These are phyloP conservation scores for Glaucomys volans DNA, from an alignment of 2,113 vertebrate species.

Conservation along the genomic window DNA sequence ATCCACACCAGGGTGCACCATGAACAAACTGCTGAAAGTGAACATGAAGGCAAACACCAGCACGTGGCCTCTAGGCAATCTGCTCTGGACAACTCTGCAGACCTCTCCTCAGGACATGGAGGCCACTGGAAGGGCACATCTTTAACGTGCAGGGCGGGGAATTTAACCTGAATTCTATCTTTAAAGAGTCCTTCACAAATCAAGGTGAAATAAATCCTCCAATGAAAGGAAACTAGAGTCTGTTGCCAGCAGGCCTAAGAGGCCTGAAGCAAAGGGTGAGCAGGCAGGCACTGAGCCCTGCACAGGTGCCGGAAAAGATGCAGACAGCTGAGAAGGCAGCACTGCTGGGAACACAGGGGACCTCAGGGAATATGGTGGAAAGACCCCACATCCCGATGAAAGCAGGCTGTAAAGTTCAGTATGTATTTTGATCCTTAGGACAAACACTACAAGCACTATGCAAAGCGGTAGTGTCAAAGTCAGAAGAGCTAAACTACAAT, in stretches of 20 bases:
- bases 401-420: neutral
- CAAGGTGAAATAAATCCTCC: neutral
- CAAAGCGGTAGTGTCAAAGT: neutral
- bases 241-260: neutral
- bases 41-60: neutral
- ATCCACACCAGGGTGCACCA: fast-evolving
- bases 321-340: neutral
- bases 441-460: neutral
- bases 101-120: fast-evolving
- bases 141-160: fast-evolving
- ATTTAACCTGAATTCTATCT: neutral
- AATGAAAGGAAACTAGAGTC: neutral
- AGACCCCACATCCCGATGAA: too few species aligned
- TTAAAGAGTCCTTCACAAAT: neutral
- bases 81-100: fast-evolving
- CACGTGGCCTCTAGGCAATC: neutral
- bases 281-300: neutral
- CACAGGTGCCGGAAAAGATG: fast-evolving
- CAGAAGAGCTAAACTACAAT: neutral
- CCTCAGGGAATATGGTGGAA: too few species aligned
- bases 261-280: fast-evolving
- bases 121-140: neutral
- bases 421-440: neutral
- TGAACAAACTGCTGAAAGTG: neutral
- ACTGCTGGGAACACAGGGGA: neutral